Percentiles rank a stretch among this genome's conserved stretches.
Evolutionary conservation across 2,888 invertebrate species (phyloP).

Genomic region (Idaea aversata): DNA sequence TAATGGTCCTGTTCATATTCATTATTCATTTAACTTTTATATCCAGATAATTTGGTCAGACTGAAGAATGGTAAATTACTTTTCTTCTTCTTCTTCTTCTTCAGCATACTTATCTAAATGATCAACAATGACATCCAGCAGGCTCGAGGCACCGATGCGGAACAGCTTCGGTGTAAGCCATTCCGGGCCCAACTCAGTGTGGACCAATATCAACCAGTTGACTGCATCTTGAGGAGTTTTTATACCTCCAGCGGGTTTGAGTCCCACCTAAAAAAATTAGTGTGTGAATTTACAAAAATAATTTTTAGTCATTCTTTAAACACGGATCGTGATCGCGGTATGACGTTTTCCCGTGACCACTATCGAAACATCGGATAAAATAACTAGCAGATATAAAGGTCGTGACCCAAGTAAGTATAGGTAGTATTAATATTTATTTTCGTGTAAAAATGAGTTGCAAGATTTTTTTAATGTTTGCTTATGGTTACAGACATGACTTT

Average conservation of each 20-base stretch:
- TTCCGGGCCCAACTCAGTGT: conserved; percentile 90
- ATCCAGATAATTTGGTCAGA: not conserved
- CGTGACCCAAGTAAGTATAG: not conserved
- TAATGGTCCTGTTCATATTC: too few species aligned
- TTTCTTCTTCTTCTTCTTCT: not conserved
- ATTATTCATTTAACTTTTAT: not conserved
- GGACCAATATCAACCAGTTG: conserved; percentile 91
- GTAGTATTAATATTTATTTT: not conserved
- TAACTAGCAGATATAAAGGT: not conserved
- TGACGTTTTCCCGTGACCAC: too few species aligned
- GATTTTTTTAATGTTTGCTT: too few species aligned
- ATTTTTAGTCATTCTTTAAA: too few species aligned
- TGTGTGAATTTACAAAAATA: not conserved
- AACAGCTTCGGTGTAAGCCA: conserved; percentile 92
- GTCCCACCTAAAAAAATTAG: conserved; percentile 86
- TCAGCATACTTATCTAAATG: conserved; percentile 62
- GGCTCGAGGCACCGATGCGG: conserved; percentile 96
- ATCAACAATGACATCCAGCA: conserved; percentile 89
- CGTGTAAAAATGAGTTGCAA: too few species aligned
- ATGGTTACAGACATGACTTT: too few species aligned
- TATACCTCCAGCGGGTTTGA: conserved; percentile 99
- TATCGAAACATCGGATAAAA: too few species aligned
- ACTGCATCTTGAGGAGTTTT: conserved; percentile 91
- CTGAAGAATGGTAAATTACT: not conserved
- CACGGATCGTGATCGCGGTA: too few species aligned